A percentile compares a stretch with the other conserved stretches of the same genome.
Conservation (phyloP, 1,140 invertebrate species). For the Hetaerina americana region DNA sequence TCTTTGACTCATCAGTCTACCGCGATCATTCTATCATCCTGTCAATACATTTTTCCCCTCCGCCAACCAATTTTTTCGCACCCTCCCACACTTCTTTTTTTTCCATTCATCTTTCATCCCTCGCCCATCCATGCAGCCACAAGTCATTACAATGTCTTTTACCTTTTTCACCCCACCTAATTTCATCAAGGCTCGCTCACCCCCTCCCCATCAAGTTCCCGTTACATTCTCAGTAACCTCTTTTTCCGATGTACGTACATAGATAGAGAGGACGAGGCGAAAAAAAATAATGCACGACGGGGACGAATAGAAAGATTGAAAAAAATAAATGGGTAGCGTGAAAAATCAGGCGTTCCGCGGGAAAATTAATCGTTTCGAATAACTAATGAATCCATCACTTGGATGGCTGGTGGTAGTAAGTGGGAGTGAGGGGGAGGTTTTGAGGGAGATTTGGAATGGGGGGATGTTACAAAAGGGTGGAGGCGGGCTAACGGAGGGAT, state of each 20-base stretch:
- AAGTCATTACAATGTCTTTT: neutral
- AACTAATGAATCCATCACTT: neutral
- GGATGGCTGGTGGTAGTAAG: too few species aligned
- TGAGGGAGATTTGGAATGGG: too few species aligned
- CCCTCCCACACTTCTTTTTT: neutral
- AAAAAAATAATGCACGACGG: too few species aligned
- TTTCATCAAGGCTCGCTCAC: neutral
- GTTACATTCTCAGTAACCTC: too few species aligned
- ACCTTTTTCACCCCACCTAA: neutral
- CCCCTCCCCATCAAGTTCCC: too few species aligned
- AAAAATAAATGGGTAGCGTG: too few species aligned
- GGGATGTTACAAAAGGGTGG: too few species aligned
- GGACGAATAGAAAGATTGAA: too few species aligned
- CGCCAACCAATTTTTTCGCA: neutral
- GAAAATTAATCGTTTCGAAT: neutral
- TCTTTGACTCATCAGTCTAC: too few species aligned
- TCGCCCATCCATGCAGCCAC: neutral
- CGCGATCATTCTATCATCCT: too few species aligned
- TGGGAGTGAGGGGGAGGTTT: neutral
- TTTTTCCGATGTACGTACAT: too few species aligned
- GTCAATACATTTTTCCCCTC: neutral
- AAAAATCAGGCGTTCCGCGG: neutral
- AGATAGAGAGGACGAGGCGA: neutral
- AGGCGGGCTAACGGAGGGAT: too few species aligned
- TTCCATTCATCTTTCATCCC: neutral